These are phyloP conservation scores for Delphinus delphis DNA, from an alignment of 2,113 vertebrate species.

Conservation along the genomic window DNA sequence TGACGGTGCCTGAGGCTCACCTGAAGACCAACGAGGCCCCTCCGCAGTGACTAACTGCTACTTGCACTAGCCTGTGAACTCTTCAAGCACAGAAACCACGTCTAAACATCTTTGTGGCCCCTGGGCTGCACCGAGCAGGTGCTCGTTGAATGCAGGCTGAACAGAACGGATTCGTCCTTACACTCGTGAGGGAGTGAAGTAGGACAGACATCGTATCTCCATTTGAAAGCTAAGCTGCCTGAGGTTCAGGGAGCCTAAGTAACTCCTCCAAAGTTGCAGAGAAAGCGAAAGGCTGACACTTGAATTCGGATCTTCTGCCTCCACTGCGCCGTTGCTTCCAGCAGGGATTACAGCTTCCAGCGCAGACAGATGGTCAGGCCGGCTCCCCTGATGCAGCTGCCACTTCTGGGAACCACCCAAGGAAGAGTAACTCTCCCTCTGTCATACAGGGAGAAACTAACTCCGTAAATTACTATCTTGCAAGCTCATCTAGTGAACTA, in stretches of 20 bases:
- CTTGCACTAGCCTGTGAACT: background rate
- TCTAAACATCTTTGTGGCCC: background rate
- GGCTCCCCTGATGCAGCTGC: background rate
- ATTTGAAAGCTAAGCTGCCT: background rate
- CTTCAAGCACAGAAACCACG: background rate
- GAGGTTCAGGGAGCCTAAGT: background rate
- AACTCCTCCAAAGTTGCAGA: background rate
- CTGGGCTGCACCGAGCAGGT: too few relatives aligned
- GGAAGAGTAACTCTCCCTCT: background rate
- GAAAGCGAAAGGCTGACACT: background rate
- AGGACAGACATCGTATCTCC: background rate
- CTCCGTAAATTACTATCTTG: background rate
- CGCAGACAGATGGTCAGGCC: fast-evolving
- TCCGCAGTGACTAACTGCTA: background rate
- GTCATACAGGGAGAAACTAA: background rate
- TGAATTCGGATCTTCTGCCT: background rate
- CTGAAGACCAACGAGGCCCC: background rate
- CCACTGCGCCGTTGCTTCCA: too few relatives aligned
- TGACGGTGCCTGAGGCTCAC: too few relatives aligned
- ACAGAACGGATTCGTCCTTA: background rate
- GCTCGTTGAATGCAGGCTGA: fast-evolving
- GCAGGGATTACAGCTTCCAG: background rate
- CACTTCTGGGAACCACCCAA: background rate
- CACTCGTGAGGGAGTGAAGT: fast-evolving
- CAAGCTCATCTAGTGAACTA: background rate